Percentiles rank a stretch among this genome's conserved stretches.
These are phyloP conservation scores for Nycteola revayana DNA, from an alignment of 2,888 invertebrate species.

Conservation along the genomic window DNA sequence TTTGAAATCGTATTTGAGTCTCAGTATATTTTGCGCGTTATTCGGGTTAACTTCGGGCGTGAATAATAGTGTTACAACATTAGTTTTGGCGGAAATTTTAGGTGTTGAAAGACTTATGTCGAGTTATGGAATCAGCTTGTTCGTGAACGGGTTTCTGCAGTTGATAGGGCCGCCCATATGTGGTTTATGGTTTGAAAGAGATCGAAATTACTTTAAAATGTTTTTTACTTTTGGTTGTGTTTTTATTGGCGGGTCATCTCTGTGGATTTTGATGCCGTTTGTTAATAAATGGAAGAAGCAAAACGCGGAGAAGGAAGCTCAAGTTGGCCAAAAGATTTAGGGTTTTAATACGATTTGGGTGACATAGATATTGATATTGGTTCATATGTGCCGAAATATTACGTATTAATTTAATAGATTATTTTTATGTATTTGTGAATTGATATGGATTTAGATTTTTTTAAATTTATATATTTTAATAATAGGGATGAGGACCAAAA, in stretches of 20 bases:
- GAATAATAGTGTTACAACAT: slow-evolving; percentile 92
- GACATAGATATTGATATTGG: too few species aligned
- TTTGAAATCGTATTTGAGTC: slow-evolving; percentile 81
- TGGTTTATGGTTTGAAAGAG: slow-evolving; percentile 85
- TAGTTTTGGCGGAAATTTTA: slow-evolving; percentile 94
- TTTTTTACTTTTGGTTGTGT: slow-evolving; percentile 89
- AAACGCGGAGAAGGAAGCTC: slow-evolving; percentile 32
- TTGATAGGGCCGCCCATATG: slow-evolving; percentile 91
- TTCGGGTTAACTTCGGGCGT: slow-evolving; percentile 92
- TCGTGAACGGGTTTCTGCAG: slow-evolving; percentile 92
- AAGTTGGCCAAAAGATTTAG: too few species aligned
- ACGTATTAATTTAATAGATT: too few species aligned
- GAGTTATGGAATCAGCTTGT: slow-evolving; percentile 92
- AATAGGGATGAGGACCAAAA: too few species aligned
- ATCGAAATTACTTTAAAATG: slow-evolving; percentile 85
- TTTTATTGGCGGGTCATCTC: slow-evolving; percentile 86
- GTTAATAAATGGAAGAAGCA: slow-evolving; percentile 74
- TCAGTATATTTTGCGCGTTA: slow-evolving; percentile 87
- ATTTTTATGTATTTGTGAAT: too few species aligned
- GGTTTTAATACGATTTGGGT: too few species aligned
- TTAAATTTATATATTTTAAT: too few species aligned
- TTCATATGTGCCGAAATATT: too few species aligned
- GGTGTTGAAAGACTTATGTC: slow-evolving; percentile 92
- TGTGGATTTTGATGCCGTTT: slow-evolving; percentile 90
- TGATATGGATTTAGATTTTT: too few species aligned